Conservation (phyloP, 2,113 vertebrate species). For the Carassius auratus region DNA sequence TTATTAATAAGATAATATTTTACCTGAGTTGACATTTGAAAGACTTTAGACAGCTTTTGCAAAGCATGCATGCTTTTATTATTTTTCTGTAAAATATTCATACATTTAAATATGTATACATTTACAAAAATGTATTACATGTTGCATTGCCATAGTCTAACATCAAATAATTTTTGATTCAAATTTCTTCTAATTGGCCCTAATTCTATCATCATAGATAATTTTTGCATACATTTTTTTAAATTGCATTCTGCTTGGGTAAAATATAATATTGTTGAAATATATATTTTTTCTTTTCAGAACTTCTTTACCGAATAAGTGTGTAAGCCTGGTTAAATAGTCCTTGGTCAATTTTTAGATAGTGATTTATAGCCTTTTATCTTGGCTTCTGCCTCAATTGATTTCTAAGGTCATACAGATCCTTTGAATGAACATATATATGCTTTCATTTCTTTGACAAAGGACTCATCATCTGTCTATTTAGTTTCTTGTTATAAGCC, state of each 20-base stretch:
- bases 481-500: constrained; percentile 28
- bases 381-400: background rate
- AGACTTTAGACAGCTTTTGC: background rate
- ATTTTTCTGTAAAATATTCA: background rate
- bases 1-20: background rate
- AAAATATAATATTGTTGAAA: background rate
- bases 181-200: too few relatives aligned
- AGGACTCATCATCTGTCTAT: constrained; percentile 15
- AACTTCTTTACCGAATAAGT: background rate
- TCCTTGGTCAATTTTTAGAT: background rate
- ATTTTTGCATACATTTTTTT: background rate
- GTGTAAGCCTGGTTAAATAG: background rate
- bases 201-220: background rate
- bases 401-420: constrained; percentile 16
- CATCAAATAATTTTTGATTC: too few relatives aligned
- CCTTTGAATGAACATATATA: background rate
- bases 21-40: background rate
- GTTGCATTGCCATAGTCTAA: background rate
- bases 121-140: background rate
- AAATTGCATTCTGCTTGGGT: background rate
- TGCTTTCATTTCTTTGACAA: constrained; percentile 7
- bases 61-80: background rate
- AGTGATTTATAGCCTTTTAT: background rate
- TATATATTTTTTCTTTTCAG: background rate
- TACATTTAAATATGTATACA: background rate